Percentiles rank a stretch among this genome's conserved stretches.
Conservation (phyloP, 2,888 invertebrate species). For the Lydus trimaculatus region DNA sequence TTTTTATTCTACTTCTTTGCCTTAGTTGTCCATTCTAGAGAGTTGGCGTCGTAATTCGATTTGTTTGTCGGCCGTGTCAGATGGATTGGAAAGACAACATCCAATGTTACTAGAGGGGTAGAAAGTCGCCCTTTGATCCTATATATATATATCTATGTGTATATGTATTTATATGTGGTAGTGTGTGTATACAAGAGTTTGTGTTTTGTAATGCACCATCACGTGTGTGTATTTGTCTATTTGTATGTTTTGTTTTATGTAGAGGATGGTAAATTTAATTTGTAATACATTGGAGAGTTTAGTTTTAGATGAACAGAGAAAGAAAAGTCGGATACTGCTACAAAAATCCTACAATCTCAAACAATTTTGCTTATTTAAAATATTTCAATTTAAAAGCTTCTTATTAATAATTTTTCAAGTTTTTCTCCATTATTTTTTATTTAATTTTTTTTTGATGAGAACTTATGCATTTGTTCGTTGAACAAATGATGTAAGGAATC, state of each 20-base stretch:
- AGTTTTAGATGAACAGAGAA: slow-evolving; percentile 5
- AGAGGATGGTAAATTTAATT: slow-evolving; percentile 51
- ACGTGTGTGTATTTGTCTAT: slow-evolving; percentile 39
- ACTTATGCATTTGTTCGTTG: not conserved
- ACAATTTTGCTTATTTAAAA: slow-evolving; percentile 23
- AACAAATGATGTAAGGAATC: not conserved
- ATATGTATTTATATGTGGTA: no score
- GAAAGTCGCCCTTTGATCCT: slow-evolving; percentile 48
- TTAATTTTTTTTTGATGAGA: not conserved
- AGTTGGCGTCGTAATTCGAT: slow-evolving; percentile 53
- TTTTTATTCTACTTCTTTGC: slow-evolving; percentile 18
- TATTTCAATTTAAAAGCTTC: no score
- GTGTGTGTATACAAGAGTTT: not conserved
- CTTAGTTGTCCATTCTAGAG: slow-evolving; percentile 47
- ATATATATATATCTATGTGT: slow-evolving; percentile 6
- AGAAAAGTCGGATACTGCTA: no score
- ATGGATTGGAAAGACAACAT: slow-evolving; percentile 57
- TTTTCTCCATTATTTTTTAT: no score
- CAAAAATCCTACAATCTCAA: no score
- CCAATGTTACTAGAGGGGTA: slow-evolving; percentile 42
- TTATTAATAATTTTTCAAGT: no score
- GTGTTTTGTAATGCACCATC: slow-evolving; percentile 48
- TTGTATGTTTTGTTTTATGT: slow-evolving; percentile 52
- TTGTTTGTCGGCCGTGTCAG: slow-evolving; percentile 53
- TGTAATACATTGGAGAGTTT: slow-evolving; percentile 44